Conservation (phyloP, 1,140 invertebrate genomes). For the Pogonognathellus flavescens region DNA sequence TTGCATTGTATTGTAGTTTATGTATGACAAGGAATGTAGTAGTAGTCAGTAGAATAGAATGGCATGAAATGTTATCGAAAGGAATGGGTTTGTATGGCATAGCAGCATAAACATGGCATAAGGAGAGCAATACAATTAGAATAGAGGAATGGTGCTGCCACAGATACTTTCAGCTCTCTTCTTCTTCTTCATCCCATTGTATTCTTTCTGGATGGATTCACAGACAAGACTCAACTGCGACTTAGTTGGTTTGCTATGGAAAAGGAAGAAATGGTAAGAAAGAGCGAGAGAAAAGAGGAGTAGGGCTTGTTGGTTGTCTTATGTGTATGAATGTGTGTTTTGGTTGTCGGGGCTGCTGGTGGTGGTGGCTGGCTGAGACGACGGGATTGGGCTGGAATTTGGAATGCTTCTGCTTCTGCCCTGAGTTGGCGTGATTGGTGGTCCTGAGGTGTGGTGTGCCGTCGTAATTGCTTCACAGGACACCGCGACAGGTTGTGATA, state of each 20-base stretch:
- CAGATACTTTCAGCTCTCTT: conserved; percentile 7
- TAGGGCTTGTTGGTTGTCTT: neutral
- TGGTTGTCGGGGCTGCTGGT: neutral
- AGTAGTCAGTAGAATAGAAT: too few relatives aligned
- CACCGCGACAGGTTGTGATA: conserved; percentile 67
- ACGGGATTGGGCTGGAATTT: conserved; percentile 45
- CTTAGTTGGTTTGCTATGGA: neutral
- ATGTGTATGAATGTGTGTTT: neutral
- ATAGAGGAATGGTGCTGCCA: neutral
- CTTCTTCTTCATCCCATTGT: conserved; percentile 17
- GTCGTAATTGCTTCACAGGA: conserved; percentile 67
- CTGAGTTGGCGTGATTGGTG: conserved; percentile 66
- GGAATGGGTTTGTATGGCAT: too few relatives aligned
- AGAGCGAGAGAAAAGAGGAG: neutral
- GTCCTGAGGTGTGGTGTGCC: conserved; percentile 61
- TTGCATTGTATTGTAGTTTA: too few relatives aligned
- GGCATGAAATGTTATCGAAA: too few relatives aligned
- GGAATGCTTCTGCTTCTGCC: conserved; percentile 58
- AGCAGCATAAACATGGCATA: neutral
- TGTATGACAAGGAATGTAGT: too few relatives aligned
- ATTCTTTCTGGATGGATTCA: conserved; percentile 31
- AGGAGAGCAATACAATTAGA: neutral
- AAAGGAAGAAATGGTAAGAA: conserved; percentile 4
- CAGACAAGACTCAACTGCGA: neutral
- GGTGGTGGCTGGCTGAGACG: neutral